phyloP scores from a whole-genome alignment of 2,797 vertebrate genomes.

The Apogon hyalosoma region DNA sequence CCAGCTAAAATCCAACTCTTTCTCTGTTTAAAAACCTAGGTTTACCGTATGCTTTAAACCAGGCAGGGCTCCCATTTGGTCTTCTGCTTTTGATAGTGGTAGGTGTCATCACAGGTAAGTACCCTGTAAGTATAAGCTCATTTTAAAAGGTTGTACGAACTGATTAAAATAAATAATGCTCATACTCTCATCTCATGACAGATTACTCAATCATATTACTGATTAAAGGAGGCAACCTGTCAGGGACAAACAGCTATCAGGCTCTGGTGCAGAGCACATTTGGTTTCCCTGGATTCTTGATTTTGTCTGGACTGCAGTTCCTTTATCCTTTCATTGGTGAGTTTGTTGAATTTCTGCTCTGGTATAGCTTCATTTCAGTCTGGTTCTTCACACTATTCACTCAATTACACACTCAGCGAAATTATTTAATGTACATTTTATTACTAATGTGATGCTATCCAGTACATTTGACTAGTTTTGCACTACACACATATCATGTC shows the following conservation, averaged over 20 bases:
- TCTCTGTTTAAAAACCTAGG: slow-evolving; percentile 75
- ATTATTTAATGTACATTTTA: no score
- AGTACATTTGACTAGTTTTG: no score
- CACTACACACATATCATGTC: no score
- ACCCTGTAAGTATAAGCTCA: background rate
- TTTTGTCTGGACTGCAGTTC: slow-evolving; percentile 93
- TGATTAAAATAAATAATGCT: background rate
- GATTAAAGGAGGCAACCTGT: slow-evolving; percentile 92
- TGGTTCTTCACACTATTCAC: no score
- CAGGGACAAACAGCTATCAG: slow-evolving; percentile 91
- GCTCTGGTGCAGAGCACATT: slow-evolving; percentile 91
- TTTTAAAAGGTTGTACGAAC: no score
- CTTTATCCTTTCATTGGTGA: slow-evolving; percentile 97
- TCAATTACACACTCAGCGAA: no score
- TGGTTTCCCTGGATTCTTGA: slow-evolving; percentile 89
- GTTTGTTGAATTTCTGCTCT: slow-evolving; percentile 28
- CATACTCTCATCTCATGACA: slow-evolving; percentile 73
- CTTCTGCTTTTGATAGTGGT: slow-evolving; percentile 90
- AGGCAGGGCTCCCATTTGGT: slow-evolving; percentile 95
- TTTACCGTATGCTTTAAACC: slow-evolving; percentile 93
- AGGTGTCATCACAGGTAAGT: slow-evolving; percentile 89
- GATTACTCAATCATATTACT: slow-evolving; percentile 95
- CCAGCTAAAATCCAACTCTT: background rate
- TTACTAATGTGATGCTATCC: no score
- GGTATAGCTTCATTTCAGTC: no score